phyloP scores from a whole-genome alignment of 1,140 invertebrate species.

The Paracyclopina nana region DNA sequence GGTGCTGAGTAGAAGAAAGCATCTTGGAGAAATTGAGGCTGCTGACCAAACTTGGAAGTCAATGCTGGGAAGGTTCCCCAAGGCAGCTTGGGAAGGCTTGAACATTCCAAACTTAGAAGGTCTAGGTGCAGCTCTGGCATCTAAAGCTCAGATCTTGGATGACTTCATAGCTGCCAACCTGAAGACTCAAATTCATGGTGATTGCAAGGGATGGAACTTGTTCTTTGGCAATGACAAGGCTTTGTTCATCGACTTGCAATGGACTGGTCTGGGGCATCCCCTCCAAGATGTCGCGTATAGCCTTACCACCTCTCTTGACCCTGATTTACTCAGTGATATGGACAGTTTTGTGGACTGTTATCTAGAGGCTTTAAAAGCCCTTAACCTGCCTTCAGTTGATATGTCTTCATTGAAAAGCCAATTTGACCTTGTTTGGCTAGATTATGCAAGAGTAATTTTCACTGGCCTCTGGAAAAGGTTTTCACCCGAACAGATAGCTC shows the following conservation, averaged over 20 bases:
- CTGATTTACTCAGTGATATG: not conserved
- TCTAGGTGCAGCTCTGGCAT: not conserved
- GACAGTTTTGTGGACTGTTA: slow-evolving; percentile 10
- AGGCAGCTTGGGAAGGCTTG: not conserved
- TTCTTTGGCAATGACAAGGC: slow-evolving; percentile 6
- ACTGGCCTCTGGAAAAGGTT: slow-evolving; percentile 16
- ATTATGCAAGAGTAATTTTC: slow-evolving; percentile 13
- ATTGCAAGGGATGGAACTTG: slow-evolving; percentile 14
- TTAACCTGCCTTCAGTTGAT: not conserved
- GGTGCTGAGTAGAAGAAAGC: not conserved
- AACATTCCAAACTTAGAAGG: not conserved
- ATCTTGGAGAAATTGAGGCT: slow-evolving; percentile 4
- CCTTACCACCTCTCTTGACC: slow-evolving; percentile 5
- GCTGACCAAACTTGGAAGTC: not conserved
- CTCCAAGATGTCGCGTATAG: slow-evolving; percentile 16
- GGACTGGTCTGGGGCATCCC: slow-evolving; percentile 14
- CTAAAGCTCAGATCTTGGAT: not conserved
- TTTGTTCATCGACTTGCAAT: slow-evolving; percentile 16
- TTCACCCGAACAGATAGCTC: not conserved
- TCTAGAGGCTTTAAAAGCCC: not conserved
- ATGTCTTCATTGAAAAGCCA: not conserved
- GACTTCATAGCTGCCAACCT: not conserved
- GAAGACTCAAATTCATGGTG: slow-evolving; percentile 14
- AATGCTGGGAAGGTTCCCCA: not conserved
- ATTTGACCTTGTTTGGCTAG: slow-evolving; percentile 12